Evolutionary conservation across 2,113 vertebrate species (phyloP).

Genomic region (Halichoeres trimaculatus): DNA sequence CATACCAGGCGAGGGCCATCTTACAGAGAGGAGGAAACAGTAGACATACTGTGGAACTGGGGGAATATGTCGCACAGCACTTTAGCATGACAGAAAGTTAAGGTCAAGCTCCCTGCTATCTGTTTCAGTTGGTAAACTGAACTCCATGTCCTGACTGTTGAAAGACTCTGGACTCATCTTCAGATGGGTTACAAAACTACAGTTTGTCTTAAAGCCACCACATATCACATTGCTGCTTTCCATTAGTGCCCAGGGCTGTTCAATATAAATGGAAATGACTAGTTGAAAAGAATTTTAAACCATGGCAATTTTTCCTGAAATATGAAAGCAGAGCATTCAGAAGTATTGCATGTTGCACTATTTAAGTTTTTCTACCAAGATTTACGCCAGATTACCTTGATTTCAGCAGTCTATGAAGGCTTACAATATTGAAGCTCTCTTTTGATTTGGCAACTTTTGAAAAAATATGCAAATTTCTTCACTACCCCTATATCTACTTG

Average conservation of each 20-base stretch:
- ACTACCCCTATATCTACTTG: no score
- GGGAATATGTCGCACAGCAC: conserved; percentile 21
- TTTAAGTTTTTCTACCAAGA: no score
- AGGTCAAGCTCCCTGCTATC: conserved; percentile 16
- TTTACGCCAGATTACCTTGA: no score
- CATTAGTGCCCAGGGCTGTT: neutral
- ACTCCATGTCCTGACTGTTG: neutral
- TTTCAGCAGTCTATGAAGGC: no score
- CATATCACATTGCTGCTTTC: neutral
- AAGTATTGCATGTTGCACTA: no score
- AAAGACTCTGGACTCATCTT: neutral
- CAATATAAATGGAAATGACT: no score
- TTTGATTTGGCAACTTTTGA: no score
- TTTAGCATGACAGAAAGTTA: conserved; percentile 14
- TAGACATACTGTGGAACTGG: conserved; percentile 31
- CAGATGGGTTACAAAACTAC: neutral
- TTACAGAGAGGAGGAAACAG: conserved; percentile 48
- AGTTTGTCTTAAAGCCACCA: neutral
- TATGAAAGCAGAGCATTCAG: no score
- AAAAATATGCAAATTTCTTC: no score
- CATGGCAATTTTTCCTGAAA: no score
- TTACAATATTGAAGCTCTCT: no score
- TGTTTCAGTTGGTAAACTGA: conserved; percentile 25
- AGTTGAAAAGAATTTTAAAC: no score
- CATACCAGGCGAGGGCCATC: conserved; percentile 49